Conservation (phyloP, 1,140 invertebrate genomes). For the Cephus cinctus region DNA sequence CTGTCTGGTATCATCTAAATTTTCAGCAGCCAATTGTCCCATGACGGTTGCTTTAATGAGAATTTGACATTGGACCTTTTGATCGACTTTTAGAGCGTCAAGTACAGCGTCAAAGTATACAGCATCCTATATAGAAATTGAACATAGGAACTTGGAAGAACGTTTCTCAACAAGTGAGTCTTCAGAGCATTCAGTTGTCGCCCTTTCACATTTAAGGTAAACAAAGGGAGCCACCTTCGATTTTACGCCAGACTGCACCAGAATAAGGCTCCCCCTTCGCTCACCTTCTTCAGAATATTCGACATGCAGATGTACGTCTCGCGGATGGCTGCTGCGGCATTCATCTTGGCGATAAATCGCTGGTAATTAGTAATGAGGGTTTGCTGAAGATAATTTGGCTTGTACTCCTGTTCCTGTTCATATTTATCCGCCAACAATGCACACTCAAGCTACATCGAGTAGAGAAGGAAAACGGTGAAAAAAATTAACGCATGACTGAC, state of each 20-base stretch:
- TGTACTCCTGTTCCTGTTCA: slow-evolving; percentile 21
- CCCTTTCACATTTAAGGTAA: too few relatives aligned
- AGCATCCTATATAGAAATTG: slow-evolving; percentile 55
- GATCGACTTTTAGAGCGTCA: slow-evolving; percentile 57
- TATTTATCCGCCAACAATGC: slow-evolving; percentile 22
- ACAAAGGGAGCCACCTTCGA: too few relatives aligned
- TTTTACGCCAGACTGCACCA: too few relatives aligned
- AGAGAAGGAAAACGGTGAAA: slow-evolving; percentile 13
- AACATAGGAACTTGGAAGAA: too few relatives aligned
- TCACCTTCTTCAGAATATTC: slow-evolving; percentile 63
- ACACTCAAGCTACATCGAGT: slow-evolving; percentile 23
- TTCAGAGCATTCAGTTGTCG: too few relatives aligned
- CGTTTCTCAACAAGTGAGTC: too few relatives aligned
- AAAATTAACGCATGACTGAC: slow-evolving; percentile 1
- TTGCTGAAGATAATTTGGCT: slow-evolving; percentile 22
- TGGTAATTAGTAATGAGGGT: slow-evolving; percentile 32
- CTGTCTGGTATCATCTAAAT: slow-evolving; percentile 60
- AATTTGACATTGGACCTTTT: slow-evolving; percentile 58
- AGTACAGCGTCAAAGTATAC: slow-evolving; percentile 62
- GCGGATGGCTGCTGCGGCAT: slow-evolving; percentile 60
- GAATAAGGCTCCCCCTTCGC: too few relatives aligned
- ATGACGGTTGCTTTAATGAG: slow-evolving; percentile 61
- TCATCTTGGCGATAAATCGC: slow-evolving; percentile 57
- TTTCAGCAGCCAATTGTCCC: slow-evolving; percentile 64
- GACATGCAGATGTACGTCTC: slow-evolving; percentile 61